Evolutionary conservation across 2,797 vertebrate species (phyloP).

Genomic region (Fundulus diaphanus): DNA sequence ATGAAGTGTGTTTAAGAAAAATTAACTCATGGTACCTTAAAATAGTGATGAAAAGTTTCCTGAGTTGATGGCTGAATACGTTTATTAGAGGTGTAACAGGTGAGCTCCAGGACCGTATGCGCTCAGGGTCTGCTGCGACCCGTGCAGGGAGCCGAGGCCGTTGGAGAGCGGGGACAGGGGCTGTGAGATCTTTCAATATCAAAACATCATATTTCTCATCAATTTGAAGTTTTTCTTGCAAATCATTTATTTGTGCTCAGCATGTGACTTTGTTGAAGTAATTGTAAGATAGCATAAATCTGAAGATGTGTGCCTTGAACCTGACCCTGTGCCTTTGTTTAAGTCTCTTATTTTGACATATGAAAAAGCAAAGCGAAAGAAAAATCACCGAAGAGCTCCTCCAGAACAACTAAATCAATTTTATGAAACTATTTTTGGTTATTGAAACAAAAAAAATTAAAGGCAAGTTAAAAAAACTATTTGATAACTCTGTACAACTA

Average conservation of each 20-base stretch:
- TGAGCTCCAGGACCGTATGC: constrained; percentile 91
- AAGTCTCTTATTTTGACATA: not conserved
- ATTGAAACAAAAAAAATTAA: not conserved
- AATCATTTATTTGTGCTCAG: not conserved
- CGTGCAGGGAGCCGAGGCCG: constrained; percentile 90
- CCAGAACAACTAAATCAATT: not conserved
- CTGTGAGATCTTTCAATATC: constrained; percentile 73
- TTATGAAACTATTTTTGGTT: not conserved
- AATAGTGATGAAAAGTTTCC: not conserved
- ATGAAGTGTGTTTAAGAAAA: not conserved
- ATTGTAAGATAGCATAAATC: not conserved
- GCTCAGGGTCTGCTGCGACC: constrained; percentile 89
- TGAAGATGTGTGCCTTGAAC: not conserved
- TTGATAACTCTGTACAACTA: no score
- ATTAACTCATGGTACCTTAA: not conserved
- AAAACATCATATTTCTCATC: not conserved
- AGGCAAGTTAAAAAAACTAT: no score
- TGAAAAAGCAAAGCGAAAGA: no score
- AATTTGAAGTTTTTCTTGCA: not conserved
- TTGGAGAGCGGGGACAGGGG: constrained; percentile 91
- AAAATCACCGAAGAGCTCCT: not conserved
- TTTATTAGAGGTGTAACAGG: constrained; percentile 14
- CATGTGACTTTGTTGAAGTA: not conserved
- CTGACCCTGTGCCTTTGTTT: no score
- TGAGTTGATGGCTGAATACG: not conserved